Evolutionary conservation across 1,140 invertebrate species (phyloP), one percentile per base, ranked within the genome.

Genomic region (Paramacrobiotus metropolitanus): DNA sequence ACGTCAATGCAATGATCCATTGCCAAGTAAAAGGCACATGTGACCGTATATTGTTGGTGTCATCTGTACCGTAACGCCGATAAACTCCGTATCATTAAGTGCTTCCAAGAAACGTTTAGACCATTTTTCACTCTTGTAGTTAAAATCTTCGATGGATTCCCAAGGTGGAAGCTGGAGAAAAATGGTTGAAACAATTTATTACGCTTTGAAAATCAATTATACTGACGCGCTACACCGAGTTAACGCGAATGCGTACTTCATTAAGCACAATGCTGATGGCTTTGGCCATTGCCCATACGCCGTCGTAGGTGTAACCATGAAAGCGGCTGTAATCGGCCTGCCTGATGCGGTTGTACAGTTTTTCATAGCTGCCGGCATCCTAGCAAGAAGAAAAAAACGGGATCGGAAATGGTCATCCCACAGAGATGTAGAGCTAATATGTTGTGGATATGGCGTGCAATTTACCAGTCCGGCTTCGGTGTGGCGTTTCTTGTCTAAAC

Each of bases 251-350:
- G 48, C 48, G 4, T 15, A 55, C 48, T 24, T 55, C 15, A 9
- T 55, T 4, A 9, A 55, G 15, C 4, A 55, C 48, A 24, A 55
- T 60, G 29, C 48, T 24, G 48, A 55, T 55, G 20, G 88, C 87
- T 62, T 90, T 72, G 0, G 90, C 90, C 61, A 93, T 87, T 1
- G 90, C 87, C 92, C 92, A 96, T 62, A 96, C 87, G 2, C 86
- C 89, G 72, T 96, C 92, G 73, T 95, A 95, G 18, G 91, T 91
- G 71, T 95, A 96, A 1, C 90, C 92, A 70, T 96, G 90, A 71
- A 92, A 95, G 59, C 87, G 80, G 20, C 88, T 93, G 72, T 90
- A 94, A 68, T 90, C 85, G 0, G 72, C 68, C 2, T 84, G 83
- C 60, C 87, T 77, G 64, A 81, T 73, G 3, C 81, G 77, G 65